Base-by-base conservation (phyloP, 2,113 vertebrate species). In the Proterorhinus semilunaris region DNA sequence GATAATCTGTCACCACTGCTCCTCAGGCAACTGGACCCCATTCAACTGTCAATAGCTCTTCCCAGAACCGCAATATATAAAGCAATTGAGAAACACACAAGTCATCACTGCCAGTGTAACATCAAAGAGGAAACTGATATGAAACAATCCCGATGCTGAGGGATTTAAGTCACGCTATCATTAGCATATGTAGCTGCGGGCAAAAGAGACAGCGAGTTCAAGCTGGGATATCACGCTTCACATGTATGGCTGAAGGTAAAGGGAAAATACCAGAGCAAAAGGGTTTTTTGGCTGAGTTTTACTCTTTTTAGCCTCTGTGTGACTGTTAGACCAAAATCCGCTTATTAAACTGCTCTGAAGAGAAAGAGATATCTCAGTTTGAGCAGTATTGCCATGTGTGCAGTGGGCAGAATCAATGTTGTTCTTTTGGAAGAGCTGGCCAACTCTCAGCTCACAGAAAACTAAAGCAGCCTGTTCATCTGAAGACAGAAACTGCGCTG, bases 331-430 rank as follows among this genome's bases (percentile, higher is more conserved):
- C 43, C 54, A 69, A 66, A 47, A 65, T 21, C 54, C 6, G 44
- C 0, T 0, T 16, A 58, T 42, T 43, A 54, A 67, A 65, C 57
- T 8, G 54, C 17, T 44, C 42, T 11, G 36, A 57, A 49, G 72
- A 52, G 50, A 53, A 54, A 57, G 43, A 51, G n/a, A 75, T 63
- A 69, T 63, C 62, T 67, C 21, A 51, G 59, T 49, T 62, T 63
- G 50, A 10, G 57, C 62, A 64, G 63, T 53, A 2, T 62, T 65
- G 62, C 27, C 17, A 36, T 6, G 17, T 13, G 64, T 72, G 69
- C 82, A 61, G 65, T 78, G 76, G 62, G 75, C 82, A 81, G 75
- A 78, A 85, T 88, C 78, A 86, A 87, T 80, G 21, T 71, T 36
- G 43, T 27, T 72, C 43, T 57, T 54, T 46, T 45, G 66, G 46